Base-by-base conservation (phyloP, 2,797 vertebrate species). In the Tolypeutes matacus region DNA sequence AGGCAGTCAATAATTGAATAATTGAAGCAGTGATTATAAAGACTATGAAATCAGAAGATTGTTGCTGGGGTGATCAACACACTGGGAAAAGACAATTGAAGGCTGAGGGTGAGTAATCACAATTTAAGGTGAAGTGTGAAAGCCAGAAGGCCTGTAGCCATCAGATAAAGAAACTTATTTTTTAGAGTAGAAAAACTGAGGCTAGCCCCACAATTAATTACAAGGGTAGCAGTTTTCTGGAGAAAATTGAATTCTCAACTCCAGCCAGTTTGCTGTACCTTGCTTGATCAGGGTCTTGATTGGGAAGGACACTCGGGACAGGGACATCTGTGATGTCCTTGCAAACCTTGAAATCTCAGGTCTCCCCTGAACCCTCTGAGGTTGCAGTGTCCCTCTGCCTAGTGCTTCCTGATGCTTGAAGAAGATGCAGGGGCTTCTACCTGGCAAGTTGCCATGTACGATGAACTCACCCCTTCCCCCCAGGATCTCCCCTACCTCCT, bases 241-340 rank as follows among this genome's bases (percentile, higher is more conserved):
- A 93, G 87, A 95, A 94, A 96, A 91, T 42, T 49, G 72, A 92
- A 83, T 96, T 90, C n/a, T 93, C 42, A 64, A 17, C 49, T 58
- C 39, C 27, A 92, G 86, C 49, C 84, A 89, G 56, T 72, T 58
- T 86, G 49, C 39, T 64, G 7, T 86, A 67, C 17, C 89, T 91
- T 91, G 62, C 89, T 70, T 88, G 77, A 39, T 86, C 15, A 72
- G 58, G 51, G 72, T 46, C 14, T 86, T 94, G 83, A 39, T 0
- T 92, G 69, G 51, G 72, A 78, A 39, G 53, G 23, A 83, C 27
- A 31, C 15, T 58, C 64, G n/a, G 70, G 56, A 64, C 12, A 81
- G 56, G 51, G 75, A 34, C 5, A 23, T 49, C 9, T 78, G 77
- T 12, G 34, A 91, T 56, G 69, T 10, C 69, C 36, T 65, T 65